phyloP scores from a whole-genome alignment of 2,113 vertebrate genomes.

The Mus pahari region DNA sequence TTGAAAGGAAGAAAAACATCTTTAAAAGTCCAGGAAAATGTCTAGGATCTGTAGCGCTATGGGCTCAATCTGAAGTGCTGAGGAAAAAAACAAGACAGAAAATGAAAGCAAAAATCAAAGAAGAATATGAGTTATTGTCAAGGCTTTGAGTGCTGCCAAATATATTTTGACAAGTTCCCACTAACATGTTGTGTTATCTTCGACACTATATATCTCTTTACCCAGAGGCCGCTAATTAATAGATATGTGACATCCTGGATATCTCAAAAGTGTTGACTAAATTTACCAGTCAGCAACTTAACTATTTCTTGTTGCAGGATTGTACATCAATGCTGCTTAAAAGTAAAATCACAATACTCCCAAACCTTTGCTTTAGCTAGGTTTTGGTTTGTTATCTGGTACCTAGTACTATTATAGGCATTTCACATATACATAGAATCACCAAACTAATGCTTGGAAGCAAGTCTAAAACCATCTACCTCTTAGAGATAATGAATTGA shows the following conservation, averaged over 20 bases:
- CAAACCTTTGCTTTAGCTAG: background rate
- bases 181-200: background rate
- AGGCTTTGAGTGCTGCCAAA: background rate
- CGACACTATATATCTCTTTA: background rate
- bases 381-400: background rate
- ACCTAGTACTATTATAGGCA: background rate
- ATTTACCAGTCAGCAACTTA: background rate
- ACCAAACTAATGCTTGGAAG: background rate
- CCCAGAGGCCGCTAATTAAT: background rate
- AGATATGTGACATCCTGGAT: background rate
- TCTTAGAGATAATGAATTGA: background rate
- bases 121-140: background rate
- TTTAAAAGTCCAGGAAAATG: background rate
- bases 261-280: background rate
- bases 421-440: slow-evolving; percentile 2
- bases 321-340: background rate
- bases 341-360: background rate
- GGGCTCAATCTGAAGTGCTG: background rate
- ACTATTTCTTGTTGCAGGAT: background rate
- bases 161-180: background rate
- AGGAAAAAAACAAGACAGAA: no score
- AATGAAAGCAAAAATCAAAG: background rate
- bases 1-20: background rate
- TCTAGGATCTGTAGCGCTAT: background rate
- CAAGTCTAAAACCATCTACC: background rate